These are phyloP conservation scores for Anolis sagrei DNA, from an alignment of 2,113 vertebrate genomes.

Conservation along the genomic window DNA sequence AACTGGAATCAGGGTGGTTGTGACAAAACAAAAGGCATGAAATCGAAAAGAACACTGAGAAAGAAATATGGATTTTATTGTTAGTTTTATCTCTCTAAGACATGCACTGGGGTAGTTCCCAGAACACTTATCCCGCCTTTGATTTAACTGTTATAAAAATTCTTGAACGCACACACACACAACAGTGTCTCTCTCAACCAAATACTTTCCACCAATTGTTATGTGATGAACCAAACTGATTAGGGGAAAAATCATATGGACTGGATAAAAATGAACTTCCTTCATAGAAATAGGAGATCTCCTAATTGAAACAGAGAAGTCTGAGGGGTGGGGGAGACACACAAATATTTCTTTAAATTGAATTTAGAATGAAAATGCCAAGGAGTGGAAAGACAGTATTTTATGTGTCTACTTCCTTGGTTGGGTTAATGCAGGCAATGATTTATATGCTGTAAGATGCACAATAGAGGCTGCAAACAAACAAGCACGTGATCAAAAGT, in stretches of 20 bases:
- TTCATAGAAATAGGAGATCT: constrained; percentile 44
- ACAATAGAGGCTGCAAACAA: neutral
- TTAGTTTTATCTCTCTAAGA: neutral
- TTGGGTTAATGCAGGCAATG: neutral
- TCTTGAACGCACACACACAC: constrained; percentile 41
- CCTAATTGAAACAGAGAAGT: neutral
- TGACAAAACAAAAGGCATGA: neutral
- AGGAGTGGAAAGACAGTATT: neutral
- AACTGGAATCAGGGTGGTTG: constrained; percentile 59
- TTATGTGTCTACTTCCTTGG: neutral
- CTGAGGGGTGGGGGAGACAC: too few relatives aligned
- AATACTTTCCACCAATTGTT: constrained; percentile 51
- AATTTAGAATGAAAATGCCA: neutral
- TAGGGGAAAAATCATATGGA: constrained; percentile 20
- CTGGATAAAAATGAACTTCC: constrained; percentile 52
- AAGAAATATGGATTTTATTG: constrained; percentile 29
- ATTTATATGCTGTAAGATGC: neutral
- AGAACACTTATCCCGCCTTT: constrained; percentile 30
- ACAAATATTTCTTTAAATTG: constrained; percentile 39
- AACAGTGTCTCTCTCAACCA: constrained; percentile 19
- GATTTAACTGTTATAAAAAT: constrained; percentile 46
- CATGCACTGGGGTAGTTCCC: neutral
- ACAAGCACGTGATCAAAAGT: neutral
- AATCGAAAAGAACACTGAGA: neutral
- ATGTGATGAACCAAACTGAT: constrained; percentile 22